Evolutionary conservation across 2,888 invertebrate species (phyloP).

Genomic region (Chironomus tentans): DNA sequence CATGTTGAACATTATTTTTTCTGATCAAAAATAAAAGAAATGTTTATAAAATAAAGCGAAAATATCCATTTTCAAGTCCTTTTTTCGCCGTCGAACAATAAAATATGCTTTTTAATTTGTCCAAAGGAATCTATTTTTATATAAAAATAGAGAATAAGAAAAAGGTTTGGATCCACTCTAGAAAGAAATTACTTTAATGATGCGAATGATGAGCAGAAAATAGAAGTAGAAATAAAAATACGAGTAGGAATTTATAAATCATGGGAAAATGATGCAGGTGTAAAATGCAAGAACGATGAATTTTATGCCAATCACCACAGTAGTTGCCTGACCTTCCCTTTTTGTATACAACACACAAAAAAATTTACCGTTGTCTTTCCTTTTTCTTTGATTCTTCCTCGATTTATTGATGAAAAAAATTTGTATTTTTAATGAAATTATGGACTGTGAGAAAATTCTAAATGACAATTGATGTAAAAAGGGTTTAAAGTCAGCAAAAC

Average conservation of each 20-base stretch:
- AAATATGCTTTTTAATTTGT: not conserved
- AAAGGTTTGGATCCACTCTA: not conserved
- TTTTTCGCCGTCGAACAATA: not conserved
- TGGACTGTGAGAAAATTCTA: not conserved
- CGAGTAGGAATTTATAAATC: not conserved
- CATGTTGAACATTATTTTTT: conserved; percentile 14
- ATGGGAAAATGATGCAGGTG: conserved; percentile 25
- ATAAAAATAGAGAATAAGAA: no score
- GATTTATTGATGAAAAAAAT: not conserved
- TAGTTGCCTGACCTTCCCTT: not conserved
- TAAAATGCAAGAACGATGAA: conserved; percentile 12
- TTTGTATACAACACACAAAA: not conserved
- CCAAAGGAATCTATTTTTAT: not conserved
- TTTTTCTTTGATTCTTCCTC: not conserved
- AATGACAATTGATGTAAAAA: no score
- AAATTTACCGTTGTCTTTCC: conserved; percentile 13
- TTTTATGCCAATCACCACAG: conserved; percentile 11
- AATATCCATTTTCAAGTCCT: conserved; percentile 20
- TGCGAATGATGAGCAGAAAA: conserved; percentile 12
- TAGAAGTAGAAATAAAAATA: not conserved
- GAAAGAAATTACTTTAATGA: not conserved
- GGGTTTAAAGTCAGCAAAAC: not conserved
- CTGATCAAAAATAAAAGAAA: not conserved
- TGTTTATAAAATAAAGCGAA: not conserved
- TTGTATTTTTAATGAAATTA: conserved; percentile 3